Evolutionary conservation across 2,888 invertebrate species (phyloP).

Genomic region (Fragum sueziense): DNA sequence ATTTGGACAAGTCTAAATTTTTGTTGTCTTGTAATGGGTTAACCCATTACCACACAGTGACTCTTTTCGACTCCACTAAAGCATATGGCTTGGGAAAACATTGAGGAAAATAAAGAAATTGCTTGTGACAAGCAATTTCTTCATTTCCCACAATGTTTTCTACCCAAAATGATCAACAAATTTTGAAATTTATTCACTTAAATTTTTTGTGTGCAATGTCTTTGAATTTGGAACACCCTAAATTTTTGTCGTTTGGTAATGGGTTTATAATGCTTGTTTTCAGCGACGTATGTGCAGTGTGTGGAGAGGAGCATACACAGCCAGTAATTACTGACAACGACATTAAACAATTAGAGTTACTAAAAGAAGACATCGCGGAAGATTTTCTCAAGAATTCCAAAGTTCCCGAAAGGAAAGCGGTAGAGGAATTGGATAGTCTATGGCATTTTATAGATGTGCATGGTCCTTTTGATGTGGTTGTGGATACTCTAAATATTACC

Average conservation of each 20-base stretch:
- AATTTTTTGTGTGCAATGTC: no score
- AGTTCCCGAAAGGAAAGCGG: not conserved
- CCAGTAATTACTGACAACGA: not conserved
- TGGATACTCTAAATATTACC: not conserved
- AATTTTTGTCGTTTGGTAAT: no score
- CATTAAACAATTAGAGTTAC: not conserved
- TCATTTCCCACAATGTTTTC: not conserved
- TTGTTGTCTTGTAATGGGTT: not conserved
- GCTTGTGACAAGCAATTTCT: not conserved
- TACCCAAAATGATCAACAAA: no score
- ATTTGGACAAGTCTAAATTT: no score
- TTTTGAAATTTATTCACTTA: no score
- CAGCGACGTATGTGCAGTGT: not conserved
- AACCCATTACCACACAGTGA: no score
- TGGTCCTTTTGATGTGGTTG: constrained; percentile 6
- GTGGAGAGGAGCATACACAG: not conserved
- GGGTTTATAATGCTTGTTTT: no score
- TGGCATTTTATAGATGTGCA: not conserved
- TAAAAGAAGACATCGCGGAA: not conserved
- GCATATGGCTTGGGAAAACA: no score
- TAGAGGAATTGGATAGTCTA: not conserved
- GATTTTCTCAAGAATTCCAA: not conserved
- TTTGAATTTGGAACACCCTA: no score
- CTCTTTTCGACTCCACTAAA: no score
- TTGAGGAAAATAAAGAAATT: not conserved